A percentile compares a stretch with the other conserved stretches of the same genome.
Evolutionary conservation across 2,888 invertebrate genomes (phyloP).

Genomic region (Apotomis betuletana): DNA sequence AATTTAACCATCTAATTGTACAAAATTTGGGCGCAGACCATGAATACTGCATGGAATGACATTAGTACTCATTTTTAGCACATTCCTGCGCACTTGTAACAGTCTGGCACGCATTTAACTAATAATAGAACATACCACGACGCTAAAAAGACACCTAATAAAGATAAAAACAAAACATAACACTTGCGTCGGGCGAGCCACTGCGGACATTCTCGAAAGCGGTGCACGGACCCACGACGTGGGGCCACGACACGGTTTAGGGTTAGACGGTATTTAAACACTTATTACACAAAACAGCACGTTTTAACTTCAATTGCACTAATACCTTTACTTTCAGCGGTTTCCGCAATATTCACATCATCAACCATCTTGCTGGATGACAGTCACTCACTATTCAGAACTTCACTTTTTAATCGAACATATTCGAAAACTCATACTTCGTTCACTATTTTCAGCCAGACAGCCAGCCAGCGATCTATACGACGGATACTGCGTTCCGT

Average conservation of each 20-base stretch:
- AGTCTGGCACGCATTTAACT: constrained; percentile 74
- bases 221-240: constrained; percentile 76
- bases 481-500: constrained; percentile 81
- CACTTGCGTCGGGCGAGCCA: constrained; percentile 67
- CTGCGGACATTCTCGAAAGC: constrained; percentile 79
- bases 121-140: constrained; percentile 81
- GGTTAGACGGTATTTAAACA: constrained; percentile 79
- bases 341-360: constrained; percentile 82
- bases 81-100: constrained; percentile 55
- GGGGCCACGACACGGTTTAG: constrained; percentile 82
- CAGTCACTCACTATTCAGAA: constrained; percentile 77
- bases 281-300: constrained; percentile 79
- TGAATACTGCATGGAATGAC: constrained; percentile 50
- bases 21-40: constrained; percentile 43
- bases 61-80: constrained; percentile 59
- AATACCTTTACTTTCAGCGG: constrained; percentile 82
- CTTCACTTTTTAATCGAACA: constrained; percentile 83
- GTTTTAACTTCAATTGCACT: constrained; percentile 75
- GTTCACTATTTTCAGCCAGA: constrained; percentile 81
- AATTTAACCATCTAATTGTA: constrained; percentile 48
- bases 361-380: constrained; percentile 83
- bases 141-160: constrained; percentile 78
- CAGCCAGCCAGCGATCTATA: constrained; percentile 81
- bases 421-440: constrained; percentile 83
- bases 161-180: constrained; percentile 80